Percentiles rank a stretch among this genome's conserved stretches.
Evolutionary conservation across 2,113 vertebrate species (phyloP).

Genomic region (Fukomys damarensis): DNA sequence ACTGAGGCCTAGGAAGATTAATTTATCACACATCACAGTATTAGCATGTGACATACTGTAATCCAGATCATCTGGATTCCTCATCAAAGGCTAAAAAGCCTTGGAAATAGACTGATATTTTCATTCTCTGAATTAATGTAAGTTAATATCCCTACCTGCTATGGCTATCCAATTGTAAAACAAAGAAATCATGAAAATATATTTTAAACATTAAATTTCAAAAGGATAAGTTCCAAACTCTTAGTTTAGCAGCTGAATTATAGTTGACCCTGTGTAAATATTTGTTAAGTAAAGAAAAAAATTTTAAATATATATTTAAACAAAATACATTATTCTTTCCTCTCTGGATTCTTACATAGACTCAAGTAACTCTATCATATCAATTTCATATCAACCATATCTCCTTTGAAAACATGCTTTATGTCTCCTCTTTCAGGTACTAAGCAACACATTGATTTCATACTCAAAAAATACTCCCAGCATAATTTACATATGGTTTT

Average conservation of each 20-base stretch:
- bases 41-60: background rate
- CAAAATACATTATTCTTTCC: background rate
- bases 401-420: background rate
- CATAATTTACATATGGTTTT: background rate
- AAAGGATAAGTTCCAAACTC: background rate
- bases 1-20: background rate
- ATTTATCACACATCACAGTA: background rate
- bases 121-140: background rate
- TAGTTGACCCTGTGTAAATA: background rate
- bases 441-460: background rate
- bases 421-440: background rate
- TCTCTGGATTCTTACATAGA: background rate
- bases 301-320: background rate
- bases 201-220: background rate
- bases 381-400: background rate
- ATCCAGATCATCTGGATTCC: background rate
- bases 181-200: background rate
- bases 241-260: background rate
- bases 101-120: background rate
- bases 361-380: background rate
- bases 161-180: background rate
- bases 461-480: background rate
- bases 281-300: background rate
- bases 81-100: background rate
- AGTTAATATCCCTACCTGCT: background rate